phyloP scores from a whole-genome alignment of 2,797 vertebrate species.

The Miichthys miiuy region DNA sequence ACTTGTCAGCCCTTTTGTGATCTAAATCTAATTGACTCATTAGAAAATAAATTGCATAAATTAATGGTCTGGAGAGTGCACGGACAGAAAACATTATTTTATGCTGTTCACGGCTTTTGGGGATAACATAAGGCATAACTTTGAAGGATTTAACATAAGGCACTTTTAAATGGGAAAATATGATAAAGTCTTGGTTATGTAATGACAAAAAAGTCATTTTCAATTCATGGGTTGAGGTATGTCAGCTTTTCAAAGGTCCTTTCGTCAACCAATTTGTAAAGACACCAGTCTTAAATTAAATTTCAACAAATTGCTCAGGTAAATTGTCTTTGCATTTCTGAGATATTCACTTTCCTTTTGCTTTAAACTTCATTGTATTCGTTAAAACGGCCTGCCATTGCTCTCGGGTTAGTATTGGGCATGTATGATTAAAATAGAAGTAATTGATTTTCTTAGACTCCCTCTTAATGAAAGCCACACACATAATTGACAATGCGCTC shows the following conservation, averaged over 20 bases:
- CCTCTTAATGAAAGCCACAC: constrained; percentile 62
- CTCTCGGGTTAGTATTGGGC: constrained; percentile 16
- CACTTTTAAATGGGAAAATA: background rate
- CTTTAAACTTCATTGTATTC: constrained; percentile 26
- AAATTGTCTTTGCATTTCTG: background rate
- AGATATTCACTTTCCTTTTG: background rate
- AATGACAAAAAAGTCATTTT: background rate
- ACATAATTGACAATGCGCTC: constrained; percentile 58
- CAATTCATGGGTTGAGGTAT: background rate
- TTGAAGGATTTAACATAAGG: background rate
- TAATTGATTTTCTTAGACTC: constrained; percentile 64
- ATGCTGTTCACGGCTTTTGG: constrained; percentile 16
- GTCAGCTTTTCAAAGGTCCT: background rate
- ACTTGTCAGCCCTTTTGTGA: constrained; percentile 78
- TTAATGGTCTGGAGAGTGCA: constrained; percentile 78
- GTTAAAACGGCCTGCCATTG: constrained; percentile 18
- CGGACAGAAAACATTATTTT: constrained; percentile 59
- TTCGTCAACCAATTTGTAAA: background rate
- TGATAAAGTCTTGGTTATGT: no score
- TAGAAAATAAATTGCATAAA: constrained; percentile 80
- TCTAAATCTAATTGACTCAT: constrained; percentile 82
- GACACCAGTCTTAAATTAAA: background rate
- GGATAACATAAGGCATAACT: background rate
- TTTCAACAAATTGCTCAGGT: background rate
- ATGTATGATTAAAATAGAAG: constrained; percentile 64